Evolutionary conservation across 37 sponge, comb jelly and placozoan genomes (phyloP).

Genomic region (Theonella swinhoei): DNA sequence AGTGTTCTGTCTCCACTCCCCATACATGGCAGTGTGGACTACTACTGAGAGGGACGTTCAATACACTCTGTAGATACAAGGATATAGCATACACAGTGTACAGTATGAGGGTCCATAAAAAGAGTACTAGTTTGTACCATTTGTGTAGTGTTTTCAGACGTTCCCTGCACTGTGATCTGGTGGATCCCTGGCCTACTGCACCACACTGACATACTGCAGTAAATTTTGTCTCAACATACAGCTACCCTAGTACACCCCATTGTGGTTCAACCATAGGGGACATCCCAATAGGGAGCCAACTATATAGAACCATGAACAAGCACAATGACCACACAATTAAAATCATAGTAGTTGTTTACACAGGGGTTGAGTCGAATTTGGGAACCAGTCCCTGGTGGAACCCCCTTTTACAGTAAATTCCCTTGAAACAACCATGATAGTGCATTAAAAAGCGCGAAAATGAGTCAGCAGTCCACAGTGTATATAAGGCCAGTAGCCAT

Average conservation of each 20-base stretch:
- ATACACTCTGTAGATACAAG: not conserved
- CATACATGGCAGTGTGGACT: constrained; percentile 30
- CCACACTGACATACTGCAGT: not conserved
- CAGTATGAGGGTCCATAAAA: no score
- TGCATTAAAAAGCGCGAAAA: no score
- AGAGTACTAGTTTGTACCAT: no score
- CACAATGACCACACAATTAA: not conserved
- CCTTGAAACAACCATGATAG: no score
- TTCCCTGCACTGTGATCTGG: not conserved
- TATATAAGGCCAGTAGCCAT: not conserved
- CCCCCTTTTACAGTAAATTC: no score
- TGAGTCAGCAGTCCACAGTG: not conserved
- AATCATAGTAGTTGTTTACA: no score
- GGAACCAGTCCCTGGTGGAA: no score
- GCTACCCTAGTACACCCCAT: not conserved
- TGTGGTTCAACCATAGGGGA: no score
- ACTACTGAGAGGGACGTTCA: constrained; percentile 4
- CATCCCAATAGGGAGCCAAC: not conserved
- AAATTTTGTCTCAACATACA: not conserved
- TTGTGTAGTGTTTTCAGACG: not conserved
- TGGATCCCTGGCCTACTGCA: not conserved
- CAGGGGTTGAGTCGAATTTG: not conserved
- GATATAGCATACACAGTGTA: no score
- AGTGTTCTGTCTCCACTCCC: not conserved
- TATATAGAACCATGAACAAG: not conserved